Evolutionary conservation across 2,113 vertebrate species (phyloP), one percentile per base, ranked within the genome.

Genomic region (Alligator mississippiensis): DNA sequence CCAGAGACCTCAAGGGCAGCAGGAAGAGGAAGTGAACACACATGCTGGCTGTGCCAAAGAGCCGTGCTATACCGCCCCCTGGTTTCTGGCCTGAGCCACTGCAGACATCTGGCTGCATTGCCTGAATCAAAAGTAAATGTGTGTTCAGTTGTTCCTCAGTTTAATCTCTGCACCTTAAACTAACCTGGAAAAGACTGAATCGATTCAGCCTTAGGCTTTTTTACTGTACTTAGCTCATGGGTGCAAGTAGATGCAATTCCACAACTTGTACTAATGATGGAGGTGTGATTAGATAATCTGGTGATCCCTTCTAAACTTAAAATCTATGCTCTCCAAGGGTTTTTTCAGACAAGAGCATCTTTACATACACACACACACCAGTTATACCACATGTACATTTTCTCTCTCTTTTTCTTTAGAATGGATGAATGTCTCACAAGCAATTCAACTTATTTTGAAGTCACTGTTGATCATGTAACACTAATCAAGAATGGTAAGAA

Each of bases 381-480:
- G 12, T 74, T 47, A 74, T 7, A 63, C 58, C 8, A 17, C 54
- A 16, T 93, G 21, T 58, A 38, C 4, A 4, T 14, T 2, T 2
- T 28, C 14, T 10, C 27, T 22, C 47, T 68, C 22, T 79, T 18
- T 93, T 68, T 80, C 54, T 82, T 63, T 79, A 96, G 94, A 11
- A 72, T 81, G 1, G 6, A 83, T n/a, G 90, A 84, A 0, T 97
- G 94, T 76, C 85, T 82, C 11, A 91, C 89, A 92, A 78, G 89
- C 88, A 97, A 95, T 79, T 85, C 79, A 18, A 96, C 94, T 79
- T 91, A 94, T 77, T 3, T 97, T 1, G 81, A 82, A 1, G 7
- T 92, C 6, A 0, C 1, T 0, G 0, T 4, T 0, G 3, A 74
- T 4, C 59, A 70, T 25, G 1, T 24, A 64, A 6, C 79, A 0